These are phyloP conservation scores for Gopherus evgoodei DNA, from an alignment of 2,113 vertebrate genomes.

Conservation along the genomic window DNA sequence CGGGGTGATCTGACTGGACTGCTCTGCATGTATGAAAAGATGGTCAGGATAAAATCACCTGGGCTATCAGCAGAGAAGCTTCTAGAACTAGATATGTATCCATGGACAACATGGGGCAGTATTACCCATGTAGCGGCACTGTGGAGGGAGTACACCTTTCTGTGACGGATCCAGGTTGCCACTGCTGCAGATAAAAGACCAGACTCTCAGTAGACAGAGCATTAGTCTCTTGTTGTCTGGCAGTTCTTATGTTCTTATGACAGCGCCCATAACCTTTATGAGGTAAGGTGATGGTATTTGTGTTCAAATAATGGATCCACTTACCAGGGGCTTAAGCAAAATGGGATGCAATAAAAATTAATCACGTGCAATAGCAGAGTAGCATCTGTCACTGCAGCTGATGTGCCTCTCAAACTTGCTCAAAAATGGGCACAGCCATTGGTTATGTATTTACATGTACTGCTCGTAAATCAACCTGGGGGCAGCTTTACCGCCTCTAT, in stretches of 20 bases:
- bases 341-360: not conserved
- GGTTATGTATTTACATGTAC: not conserved
- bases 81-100: not conserved
- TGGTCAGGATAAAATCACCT: not conserved
- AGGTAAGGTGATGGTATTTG: accelerated
- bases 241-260: not conserved
- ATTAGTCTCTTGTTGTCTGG: accelerated
- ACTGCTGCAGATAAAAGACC: not conserved
- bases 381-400: too few relatives aligned
- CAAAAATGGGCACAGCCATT: not conserved
- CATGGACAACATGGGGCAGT: not conserved
- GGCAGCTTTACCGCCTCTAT: too few relatives aligned
- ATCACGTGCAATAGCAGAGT: not conserved
- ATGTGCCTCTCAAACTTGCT: not conserved
- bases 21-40: accelerated
- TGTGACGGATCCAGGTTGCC: not conserved
- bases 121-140: not conserved
- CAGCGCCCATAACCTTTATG: not conserved
- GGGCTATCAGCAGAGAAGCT: not conserved
- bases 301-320: not conserved
- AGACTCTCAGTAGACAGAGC: accelerated
- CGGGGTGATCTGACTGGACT: accelerated
- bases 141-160: not conserved
- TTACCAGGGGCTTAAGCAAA: not conserved
- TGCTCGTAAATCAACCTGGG: accelerated